phyloP scores from a whole-genome alignment of 2,797 vertebrate genomes.

The Halcyon smyrnensis region DNA sequence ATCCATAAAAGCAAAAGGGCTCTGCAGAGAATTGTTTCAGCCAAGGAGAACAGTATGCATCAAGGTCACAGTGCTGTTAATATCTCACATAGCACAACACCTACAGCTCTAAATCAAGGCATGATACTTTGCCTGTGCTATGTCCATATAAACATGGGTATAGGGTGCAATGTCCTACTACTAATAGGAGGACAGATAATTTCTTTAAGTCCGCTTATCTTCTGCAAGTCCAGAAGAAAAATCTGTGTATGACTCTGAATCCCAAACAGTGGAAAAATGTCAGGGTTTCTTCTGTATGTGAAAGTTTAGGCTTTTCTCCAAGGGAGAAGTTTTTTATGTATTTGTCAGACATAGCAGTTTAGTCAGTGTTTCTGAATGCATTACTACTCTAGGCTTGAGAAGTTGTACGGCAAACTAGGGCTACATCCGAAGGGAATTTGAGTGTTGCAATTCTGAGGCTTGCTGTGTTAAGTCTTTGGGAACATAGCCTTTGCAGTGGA shows the following conservation, averaged over 20 bases:
- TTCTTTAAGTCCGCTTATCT: not conserved
- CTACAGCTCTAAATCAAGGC: not conserved
- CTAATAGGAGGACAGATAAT: not conserved
- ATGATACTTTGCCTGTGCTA: not conserved
- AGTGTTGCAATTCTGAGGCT: not conserved
- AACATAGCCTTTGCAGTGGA: not conserved
- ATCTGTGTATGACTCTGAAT: not conserved
- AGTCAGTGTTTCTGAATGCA: not conserved
- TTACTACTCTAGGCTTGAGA: not conserved
- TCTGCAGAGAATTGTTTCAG: not conserved
- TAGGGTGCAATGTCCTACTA: not conserved
- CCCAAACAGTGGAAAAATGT: not conserved
- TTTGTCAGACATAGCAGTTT: not conserved
- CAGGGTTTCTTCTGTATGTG: not conserved
- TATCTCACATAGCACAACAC: not conserved
- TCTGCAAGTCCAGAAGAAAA: not conserved
- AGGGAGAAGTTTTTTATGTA: not conserved
- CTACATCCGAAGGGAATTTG: not conserved
- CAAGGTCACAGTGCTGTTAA: not conserved
- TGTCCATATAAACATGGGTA: not conserved
- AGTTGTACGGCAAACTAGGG: not conserved
- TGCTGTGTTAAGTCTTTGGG: not conserved
- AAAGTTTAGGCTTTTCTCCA: not conserved
- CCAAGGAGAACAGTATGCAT: not conserved
- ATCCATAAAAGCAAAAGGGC: fast-evolving